phyloP scores from a whole-genome alignment of 2,113 vertebrate genomes.

The Coptodon rendalli region DNA sequence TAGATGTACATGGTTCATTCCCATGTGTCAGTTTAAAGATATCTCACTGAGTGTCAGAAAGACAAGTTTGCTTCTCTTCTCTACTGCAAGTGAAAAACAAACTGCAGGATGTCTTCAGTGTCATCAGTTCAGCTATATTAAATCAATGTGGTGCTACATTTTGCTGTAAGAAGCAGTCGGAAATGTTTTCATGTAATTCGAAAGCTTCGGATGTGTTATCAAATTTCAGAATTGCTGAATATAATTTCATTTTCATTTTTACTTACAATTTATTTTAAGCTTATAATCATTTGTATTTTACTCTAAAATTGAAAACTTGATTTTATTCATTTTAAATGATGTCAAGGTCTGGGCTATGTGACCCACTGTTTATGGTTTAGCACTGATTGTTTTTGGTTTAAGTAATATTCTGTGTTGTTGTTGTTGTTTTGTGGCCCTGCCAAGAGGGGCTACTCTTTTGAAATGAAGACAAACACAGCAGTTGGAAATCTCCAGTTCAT shows the following conservation, averaged over 20 bases:
- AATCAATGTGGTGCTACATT: neutral
- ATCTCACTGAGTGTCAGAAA: neutral
- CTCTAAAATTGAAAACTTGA: accelerated
- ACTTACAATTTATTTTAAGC: neutral
- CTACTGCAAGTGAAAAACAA: neutral
- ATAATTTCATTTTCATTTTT: neutral
- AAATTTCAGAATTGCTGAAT: neutral
- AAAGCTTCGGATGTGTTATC: neutral
- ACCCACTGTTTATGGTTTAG: no score
- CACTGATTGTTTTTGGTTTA: neutral
- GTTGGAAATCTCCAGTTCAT: no score
- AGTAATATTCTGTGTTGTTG: neutral
- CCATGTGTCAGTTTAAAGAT: neutral
- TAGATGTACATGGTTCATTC: accelerated
- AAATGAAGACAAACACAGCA: no score
- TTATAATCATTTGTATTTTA: neutral
- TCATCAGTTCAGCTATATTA: accelerated
- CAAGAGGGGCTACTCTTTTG: no score
- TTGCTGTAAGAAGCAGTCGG: accelerated
- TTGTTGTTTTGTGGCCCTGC: no score
- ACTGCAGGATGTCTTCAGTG: neutral
- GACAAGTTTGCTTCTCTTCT: neutral
- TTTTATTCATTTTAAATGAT: no score
- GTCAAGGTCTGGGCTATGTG: no score
- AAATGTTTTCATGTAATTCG: neutral